Evolutionary conservation across 2,797 vertebrate species (phyloP), one percentile per base, ranked within the genome.

Genomic region (Carcharodon carcharias): DNA sequence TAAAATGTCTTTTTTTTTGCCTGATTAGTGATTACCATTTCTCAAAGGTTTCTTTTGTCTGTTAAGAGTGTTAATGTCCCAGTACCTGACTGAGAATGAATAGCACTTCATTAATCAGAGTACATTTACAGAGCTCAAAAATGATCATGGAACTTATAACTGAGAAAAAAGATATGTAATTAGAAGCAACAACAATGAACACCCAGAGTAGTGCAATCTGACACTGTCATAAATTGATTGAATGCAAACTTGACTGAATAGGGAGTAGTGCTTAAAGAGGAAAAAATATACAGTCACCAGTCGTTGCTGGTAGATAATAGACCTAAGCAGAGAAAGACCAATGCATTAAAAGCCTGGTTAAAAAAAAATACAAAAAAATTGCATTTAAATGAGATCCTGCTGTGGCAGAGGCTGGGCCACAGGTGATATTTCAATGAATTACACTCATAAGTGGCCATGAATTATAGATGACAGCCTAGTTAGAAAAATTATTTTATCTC

Each of bases 361-460:
- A 97, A 98, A 96, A 96, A 97, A 96, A 96, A 97, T 96, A 97
- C 96, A 96, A 96, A 97, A 97, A 97, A 97, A 54, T 73, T 96
- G 40, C 96, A 96, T 96, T 96, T 96, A 96, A 97, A 97, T 93
- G 97, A 97, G 91, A 97, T 98, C 97, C 97, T 96, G 96, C 96
- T 96, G 96, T 96, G 97, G 96, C 96, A 97, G 97, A 97, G 97
- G 97, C 98, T 98, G 98, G 97, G 97, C 98, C 97, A 98, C 97
- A 98, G 98, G 98, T 98, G 98, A 99, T 97, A 98, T 98, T 98
- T 98, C 98, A 98, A 98, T 98, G 98, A 99, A 98, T 98, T 98
- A 98, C 97, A 97, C 96, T 98, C 97, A 96, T 97, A 98, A 99
- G 98, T 98, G 97, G 96, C 97, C 97, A 98, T 99, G 98, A 98